Percentiles rank a stretch among this genome's conserved stretches.
phyloP scores from a whole-genome alignment of 2,888 invertebrate genomes.

The Cerceris rybyensis region DNA sequence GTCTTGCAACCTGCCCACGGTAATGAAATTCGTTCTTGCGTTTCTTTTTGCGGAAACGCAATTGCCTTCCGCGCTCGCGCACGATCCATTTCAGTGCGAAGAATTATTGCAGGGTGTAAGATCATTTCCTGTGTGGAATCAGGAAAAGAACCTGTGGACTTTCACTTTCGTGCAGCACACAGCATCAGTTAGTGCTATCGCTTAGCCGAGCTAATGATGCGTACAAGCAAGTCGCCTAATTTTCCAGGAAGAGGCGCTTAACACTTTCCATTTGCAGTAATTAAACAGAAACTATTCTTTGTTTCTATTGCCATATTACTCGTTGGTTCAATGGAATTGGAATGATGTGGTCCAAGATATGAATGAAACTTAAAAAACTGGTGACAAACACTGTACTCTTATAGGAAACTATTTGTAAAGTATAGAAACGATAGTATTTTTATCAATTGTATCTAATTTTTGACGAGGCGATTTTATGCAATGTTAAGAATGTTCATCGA shows the following conservation, averaged over 20 bases:
- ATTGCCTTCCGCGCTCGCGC: slow-evolving; percentile 17
- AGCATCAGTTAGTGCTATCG: slow-evolving; percentile 53
- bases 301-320: too few relatives aligned
- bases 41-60: slow-evolving; percentile 17
- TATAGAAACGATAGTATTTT: too few relatives aligned
- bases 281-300: slow-evolving; percentile 20
- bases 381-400: too few relatives aligned
- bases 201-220: slow-evolving; percentile 57
- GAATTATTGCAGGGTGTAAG: slow-evolving; percentile 35
- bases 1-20: not conserved
- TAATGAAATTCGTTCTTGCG: slow-evolving; percentile 8
- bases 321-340: too few relatives aligned
- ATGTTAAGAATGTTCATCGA: too few relatives aligned
- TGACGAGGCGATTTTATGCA: too few relatives aligned
- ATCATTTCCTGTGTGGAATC: slow-evolving; percentile 57
- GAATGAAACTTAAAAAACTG: too few relatives aligned
- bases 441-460: too few relatives aligned
- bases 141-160: slow-evolving; percentile 51
- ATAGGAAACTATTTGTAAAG: too few relatives aligned
- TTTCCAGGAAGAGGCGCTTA: slow-evolving; percentile 31
- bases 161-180: slow-evolving; percentile 63
- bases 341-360: too few relatives aligned
- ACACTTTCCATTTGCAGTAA: slow-evolving; percentile 42
- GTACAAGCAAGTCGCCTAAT: slow-evolving; percentile 48
- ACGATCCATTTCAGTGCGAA: slow-evolving; percentile 20